phyloP scores from a whole-genome alignment of 2,888 invertebrate species.

The Chymomyza caudatula region DNA sequence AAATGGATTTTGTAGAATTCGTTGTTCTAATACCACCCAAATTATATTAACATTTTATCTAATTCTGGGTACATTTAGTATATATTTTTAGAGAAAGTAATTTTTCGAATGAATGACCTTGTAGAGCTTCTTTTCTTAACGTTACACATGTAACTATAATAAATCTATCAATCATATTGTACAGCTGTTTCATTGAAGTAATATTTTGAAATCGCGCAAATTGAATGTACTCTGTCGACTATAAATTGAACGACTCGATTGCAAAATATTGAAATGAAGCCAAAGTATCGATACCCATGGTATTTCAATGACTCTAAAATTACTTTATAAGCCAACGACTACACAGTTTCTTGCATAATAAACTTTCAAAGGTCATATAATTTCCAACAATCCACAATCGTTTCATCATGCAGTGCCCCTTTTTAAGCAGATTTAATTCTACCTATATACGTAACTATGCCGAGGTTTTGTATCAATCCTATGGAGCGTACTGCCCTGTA shows the following conservation, averaged over 20 bases:
- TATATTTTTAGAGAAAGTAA: no score
- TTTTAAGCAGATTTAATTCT: constrained; percentile 88
- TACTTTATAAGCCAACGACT: neutral
- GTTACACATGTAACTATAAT: no score
- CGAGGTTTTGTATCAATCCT: constrained; percentile 85
- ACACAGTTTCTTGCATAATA: constrained; percentile 58
- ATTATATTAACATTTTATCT: no score
- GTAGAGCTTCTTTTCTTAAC: no score
- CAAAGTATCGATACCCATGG: neutral
- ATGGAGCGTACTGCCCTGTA: constrained; percentile 89
- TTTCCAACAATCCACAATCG: neutral
- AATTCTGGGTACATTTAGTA: no score
- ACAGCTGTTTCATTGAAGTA: no score
- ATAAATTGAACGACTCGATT: neutral
- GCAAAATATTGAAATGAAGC: neutral
- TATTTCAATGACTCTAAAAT: neutral
- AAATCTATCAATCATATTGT: no score
- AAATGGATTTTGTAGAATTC: no score
- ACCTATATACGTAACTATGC: constrained; percentile 91
- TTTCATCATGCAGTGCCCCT: constrained; percentile 89
- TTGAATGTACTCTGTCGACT: neutral
- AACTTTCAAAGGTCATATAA: constrained; percentile 11
- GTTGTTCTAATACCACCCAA: no score
- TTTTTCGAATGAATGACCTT: no score
- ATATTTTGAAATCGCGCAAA: neutral